phyloP scores from a whole-genome alignment of 2,113 vertebrate species.

The Eptatretus burgeri region DNA sequence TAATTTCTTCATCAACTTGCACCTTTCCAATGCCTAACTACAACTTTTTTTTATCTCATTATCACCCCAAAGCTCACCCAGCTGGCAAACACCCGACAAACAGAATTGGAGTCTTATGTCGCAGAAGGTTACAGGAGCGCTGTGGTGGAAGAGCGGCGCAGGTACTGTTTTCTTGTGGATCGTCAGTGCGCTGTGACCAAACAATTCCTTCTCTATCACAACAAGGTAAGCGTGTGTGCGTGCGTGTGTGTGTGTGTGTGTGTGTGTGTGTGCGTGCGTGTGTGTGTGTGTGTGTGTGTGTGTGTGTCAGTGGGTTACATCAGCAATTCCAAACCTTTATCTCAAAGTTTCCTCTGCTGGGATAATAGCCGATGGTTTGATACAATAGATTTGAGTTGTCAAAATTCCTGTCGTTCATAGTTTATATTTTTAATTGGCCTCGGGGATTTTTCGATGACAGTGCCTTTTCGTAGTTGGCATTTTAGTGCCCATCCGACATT shows the following conservation, averaged over 20 bases:
- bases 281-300: too few relatives aligned
- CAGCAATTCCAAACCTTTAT: not conserved
- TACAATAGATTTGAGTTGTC: not conserved
- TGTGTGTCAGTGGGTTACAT: not conserved
- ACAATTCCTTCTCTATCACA: conserved; percentile 35
- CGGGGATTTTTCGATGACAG: too few relatives aligned
- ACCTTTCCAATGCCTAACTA: too few relatives aligned
- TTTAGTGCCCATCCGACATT: too few relatives aligned
- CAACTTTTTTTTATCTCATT: too few relatives aligned
- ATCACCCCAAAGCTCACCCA: too few relatives aligned
- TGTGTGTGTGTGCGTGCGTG: too few relatives aligned
- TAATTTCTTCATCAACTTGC: too few relatives aligned
- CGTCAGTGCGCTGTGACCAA: conserved; percentile 63
- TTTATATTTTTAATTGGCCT: too few relatives aligned
- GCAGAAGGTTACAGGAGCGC: conserved; percentile 69
- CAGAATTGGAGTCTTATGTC: conserved; percentile 69
- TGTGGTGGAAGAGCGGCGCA: conserved; percentile 62
- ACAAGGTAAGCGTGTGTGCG: conserved; percentile 27
- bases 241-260: too few relatives aligned
- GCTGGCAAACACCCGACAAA: conserved; percentile 25
- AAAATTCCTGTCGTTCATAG: not conserved
- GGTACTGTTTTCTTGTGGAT: conserved; percentile 87
- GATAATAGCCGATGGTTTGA: not conserved
- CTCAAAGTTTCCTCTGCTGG: not conserved
- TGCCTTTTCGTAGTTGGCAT: too few relatives aligned